Percentiles rank a stretch among this genome's conserved stretches.
Evolutionary conservation across 2,888 invertebrate genomes (phyloP).

Genomic region (Myopa testacea): DNA sequence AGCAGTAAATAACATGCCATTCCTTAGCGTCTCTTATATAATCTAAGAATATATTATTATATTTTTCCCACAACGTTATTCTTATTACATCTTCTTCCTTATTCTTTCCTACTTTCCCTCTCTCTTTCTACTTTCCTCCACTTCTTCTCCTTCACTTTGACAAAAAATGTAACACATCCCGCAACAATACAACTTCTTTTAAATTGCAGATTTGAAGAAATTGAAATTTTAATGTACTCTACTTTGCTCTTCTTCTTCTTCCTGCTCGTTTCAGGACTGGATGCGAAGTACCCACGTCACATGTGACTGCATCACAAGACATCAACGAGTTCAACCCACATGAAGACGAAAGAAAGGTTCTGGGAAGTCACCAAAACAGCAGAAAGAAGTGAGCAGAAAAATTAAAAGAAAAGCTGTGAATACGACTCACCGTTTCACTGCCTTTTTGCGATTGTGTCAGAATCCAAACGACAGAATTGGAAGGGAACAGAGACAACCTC

Average conservation of each 20-base stretch:
- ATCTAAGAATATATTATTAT: too few relatives aligned
- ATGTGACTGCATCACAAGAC: slow-evolving; percentile 15
- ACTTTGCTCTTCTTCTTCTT: not conserved
- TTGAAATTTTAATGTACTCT: slow-evolving; percentile 28
- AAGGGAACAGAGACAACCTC: not conserved
- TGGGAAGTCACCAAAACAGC: not conserved
- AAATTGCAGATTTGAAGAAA: slow-evolving; percentile 29
- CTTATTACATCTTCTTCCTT: too few relatives aligned
- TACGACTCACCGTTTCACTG: slow-evolving; percentile 4
- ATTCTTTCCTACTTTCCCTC: too few relatives aligned
- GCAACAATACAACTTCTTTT: not conserved
- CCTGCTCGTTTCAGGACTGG: slow-evolving; percentile 15
- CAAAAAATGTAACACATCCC: too few relatives aligned
- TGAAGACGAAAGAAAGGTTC: not conserved
- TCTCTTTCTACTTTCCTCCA: too few relatives aligned
- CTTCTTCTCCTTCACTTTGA: not conserved
- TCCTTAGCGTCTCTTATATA: too few relatives aligned
- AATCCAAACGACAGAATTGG: not conserved
- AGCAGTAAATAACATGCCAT: too few relatives aligned
- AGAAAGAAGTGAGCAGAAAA: not conserved
- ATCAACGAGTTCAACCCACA: slow-evolving; percentile 16
- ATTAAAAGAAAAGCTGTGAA: not conserved
- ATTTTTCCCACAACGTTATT: too few relatives aligned
- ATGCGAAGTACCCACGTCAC: slow-evolving; percentile 10
- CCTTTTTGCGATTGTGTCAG: slow-evolving; percentile 1